Evolutionary conservation across 2,888 invertebrate species (phyloP).

Genomic region (Aporophyla nigra): DNA sequence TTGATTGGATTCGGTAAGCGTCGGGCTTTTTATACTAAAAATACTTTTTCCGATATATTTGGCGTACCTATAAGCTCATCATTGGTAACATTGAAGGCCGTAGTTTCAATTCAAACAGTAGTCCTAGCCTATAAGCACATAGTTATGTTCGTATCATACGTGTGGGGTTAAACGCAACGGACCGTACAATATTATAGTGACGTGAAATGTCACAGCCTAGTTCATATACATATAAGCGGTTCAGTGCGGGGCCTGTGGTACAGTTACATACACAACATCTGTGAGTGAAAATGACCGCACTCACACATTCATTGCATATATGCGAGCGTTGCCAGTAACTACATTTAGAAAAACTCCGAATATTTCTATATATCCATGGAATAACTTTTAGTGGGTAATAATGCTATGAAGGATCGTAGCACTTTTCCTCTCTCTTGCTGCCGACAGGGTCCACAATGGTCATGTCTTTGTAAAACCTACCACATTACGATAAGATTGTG

Average conservation of each 20-base stretch:
- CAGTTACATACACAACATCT: background rate
- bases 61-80: background rate
- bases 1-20: constrained; percentile 34
- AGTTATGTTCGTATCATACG: background rate
- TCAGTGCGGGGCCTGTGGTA: background rate
- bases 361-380: background rate
- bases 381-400: background rate
- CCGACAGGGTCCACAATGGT: background rate
- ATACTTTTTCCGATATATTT: constrained; percentile 13
- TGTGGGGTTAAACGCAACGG: background rate
- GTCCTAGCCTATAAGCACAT: background rate
- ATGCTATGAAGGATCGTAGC: background rate
- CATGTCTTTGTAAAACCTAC: background rate
- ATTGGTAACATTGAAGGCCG: background rate
- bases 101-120: constrained; percentile 4
- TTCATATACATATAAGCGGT: background rate
- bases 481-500: background rate
- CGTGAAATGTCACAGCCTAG: background rate
- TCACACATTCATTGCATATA: background rate
- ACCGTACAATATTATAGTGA: background rate
- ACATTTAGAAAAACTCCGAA: background rate
- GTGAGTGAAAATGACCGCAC: constrained; percentile 1
- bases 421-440: background rate
- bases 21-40: constrained; percentile 7
- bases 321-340: background rate